Base-by-base conservation (phyloP, 1,140 invertebrate species). In the Ericerus pela region DNA sequence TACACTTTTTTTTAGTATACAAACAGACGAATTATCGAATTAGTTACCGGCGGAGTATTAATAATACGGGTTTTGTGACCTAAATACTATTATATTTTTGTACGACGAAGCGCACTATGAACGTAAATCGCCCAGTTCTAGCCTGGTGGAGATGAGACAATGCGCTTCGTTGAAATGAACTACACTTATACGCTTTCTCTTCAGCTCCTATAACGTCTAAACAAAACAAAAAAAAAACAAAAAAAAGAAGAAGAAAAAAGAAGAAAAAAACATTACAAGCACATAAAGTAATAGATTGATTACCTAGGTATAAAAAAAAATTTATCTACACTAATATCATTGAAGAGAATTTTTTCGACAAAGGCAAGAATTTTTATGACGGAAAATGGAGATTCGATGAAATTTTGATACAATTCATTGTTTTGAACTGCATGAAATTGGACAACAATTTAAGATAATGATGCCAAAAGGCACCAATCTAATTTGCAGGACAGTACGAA, bases 11-110 rank as follows among this genome's bases (percentile, higher is more conserved):
- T 33, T n/a, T n/a, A n/a, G n/a, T n/a, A n/a, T n/a, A n/a, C 30
- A 33, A 47, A 22, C 4, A 24, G 26, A 20, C 41, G 20, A 47
- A 47, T 20, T 47, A 47, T 10, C 16, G 41, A 24, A 41, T 41
- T 41, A 47, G 41, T 47, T 47, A 33, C 22, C 41, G 20, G 41
- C 41, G 26, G 20, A 47, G 26, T 47, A 47, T 47, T 24, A 47
- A 24, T 47, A 18, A 47, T 47, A 47, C 41, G 41, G 41, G 41
- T 47, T 10, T 47, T 6, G 41, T 47, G 41, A 47, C 41, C 41
- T 24, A 47, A 24, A 41, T 41, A 41, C 37, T 47, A 47, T 24
- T 24, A 47, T 47, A 47, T 47, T 47, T n/a, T 47, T 24, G 26
- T 47, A 47, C 41, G 4, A 33, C n/a, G 37, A 14, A 41, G 37